These are phyloP conservation scores for Drosophila austrosaltans DNA, from an alignment of 2,888 invertebrate species.

Conservation along the genomic window DNA sequence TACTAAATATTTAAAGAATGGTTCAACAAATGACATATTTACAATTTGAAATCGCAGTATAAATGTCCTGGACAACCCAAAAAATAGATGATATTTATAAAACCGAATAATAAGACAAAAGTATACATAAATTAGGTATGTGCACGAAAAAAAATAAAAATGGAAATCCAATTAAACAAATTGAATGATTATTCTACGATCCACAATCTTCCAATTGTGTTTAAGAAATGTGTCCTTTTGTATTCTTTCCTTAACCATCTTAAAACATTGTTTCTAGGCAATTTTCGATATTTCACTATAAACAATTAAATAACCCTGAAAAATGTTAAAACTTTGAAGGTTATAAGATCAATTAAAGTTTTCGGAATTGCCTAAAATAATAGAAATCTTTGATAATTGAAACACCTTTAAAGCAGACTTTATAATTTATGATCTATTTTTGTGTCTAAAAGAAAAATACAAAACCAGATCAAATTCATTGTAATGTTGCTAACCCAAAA, in stretches of 20 bases:
- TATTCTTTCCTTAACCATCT: too few relatives aligned
- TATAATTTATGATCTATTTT: neutral
- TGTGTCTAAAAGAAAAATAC: neutral
- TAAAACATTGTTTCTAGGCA: too few relatives aligned
- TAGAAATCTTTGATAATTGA: neutral
- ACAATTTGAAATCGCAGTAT: constrained; percentile 2
- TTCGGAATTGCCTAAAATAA: neutral
- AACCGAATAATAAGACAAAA: neutral
- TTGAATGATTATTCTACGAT: neutral
- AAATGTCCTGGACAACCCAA: constrained; percentile 10
- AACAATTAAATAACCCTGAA: neutral
- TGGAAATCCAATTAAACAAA: neutral
- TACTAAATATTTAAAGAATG: constrained; percentile 16
- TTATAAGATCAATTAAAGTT: neutral
- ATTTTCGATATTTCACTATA: too few relatives aligned
- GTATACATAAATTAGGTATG: neutral
- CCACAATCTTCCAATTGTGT: neutral
- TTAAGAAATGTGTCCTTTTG: too few relatives aligned
- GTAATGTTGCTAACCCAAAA: neutral
- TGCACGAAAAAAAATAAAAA: neutral
- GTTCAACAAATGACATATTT: constrained; percentile 10
- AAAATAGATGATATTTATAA: constrained; percentile 1
- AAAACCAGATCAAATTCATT: neutral
- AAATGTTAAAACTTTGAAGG: neutral
- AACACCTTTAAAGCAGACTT: neutral